Percentiles rank a stretch among this genome's conserved stretches.
Conservation (phyloP, 2,113 vertebrate genomes). For the Prunella himalayana region DNA sequence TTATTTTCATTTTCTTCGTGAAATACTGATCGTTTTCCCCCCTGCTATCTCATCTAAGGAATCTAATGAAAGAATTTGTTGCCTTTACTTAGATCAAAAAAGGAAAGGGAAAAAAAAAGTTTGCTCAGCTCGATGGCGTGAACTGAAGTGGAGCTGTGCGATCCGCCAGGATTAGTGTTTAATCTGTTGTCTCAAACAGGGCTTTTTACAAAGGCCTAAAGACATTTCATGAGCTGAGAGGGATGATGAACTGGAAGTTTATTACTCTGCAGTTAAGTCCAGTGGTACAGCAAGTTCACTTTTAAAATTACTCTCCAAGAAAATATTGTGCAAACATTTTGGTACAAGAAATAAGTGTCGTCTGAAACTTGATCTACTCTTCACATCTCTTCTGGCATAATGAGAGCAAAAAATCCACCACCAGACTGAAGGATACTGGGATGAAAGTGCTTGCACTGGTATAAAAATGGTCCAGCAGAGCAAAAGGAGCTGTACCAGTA, state of each 20-base stretch:
- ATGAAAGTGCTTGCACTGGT: background rate
- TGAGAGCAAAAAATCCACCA: background rate
- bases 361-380: background rate
- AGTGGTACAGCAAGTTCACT: conserved; percentile 39
- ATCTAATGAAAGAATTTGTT: conserved; percentile 46
- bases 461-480: background rate
- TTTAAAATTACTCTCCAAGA: conserved; percentile 17
- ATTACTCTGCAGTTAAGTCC: conserved; percentile 27
- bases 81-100: conserved; percentile 40
- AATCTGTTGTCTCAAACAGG: conserved; percentile 37
- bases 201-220: conserved; percentile 27
- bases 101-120: background rate
- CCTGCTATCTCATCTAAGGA: conserved; percentile 31
- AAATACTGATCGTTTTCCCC: background rate
- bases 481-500: background rate
- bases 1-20: background rate
- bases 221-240: conserved; percentile 42
- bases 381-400: background rate
- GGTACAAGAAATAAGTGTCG: background rate
- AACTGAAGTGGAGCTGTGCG: conserved; percentile 28
- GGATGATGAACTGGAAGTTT: conserved; percentile 24
- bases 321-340: conserved; percentile 5
- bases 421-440: background rate
- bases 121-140: conserved; percentile 13
- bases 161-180: conserved; percentile 23